Percentiles rank a stretch among this genome's conserved stretches.
Conservation (phyloP, 2,113 vertebrate genomes). For the Murina feae region DNA sequence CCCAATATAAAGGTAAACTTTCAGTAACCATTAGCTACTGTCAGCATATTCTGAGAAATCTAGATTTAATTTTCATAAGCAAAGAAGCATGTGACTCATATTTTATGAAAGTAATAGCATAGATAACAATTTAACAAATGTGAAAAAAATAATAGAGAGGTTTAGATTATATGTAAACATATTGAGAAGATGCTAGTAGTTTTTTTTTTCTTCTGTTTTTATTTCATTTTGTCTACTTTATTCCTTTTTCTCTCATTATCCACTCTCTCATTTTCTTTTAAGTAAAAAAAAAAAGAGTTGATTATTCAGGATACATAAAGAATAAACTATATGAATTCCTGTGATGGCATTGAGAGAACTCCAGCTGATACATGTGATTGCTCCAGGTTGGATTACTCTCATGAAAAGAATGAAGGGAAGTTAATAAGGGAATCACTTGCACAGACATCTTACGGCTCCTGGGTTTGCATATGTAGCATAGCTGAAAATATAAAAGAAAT, state of each 20-base stretch:
- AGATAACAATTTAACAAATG: not conserved
- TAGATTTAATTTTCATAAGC: not conserved
- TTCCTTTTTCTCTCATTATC: not conserved
- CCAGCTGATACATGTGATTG: not conserved
- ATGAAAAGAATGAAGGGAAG: not conserved
- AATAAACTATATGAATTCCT: not conserved
- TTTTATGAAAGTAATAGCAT: not conserved
- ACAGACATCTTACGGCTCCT: not conserved
- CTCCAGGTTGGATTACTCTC: constrained; percentile 15
- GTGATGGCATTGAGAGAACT: not conserved
- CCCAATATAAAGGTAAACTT: not conserved
- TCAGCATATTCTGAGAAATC: not conserved
- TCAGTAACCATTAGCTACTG: not conserved
- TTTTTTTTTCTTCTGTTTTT: not conserved
- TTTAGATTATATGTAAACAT: not conserved
- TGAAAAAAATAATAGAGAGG: not conserved
- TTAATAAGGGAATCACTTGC: not conserved
- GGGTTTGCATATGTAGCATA: not conserved
- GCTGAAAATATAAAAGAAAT: not conserved
- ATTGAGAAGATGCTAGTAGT: not conserved
- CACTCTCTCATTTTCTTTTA: not conserved
- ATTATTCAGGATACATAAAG: not conserved
- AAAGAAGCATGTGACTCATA: not conserved
- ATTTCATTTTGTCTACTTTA: not conserved
- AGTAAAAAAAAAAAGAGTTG: not conserved